Evolutionary conservation across 1,140 invertebrate genomes (phyloP).

Genomic region (Saccostrea cuccullata): DNA sequence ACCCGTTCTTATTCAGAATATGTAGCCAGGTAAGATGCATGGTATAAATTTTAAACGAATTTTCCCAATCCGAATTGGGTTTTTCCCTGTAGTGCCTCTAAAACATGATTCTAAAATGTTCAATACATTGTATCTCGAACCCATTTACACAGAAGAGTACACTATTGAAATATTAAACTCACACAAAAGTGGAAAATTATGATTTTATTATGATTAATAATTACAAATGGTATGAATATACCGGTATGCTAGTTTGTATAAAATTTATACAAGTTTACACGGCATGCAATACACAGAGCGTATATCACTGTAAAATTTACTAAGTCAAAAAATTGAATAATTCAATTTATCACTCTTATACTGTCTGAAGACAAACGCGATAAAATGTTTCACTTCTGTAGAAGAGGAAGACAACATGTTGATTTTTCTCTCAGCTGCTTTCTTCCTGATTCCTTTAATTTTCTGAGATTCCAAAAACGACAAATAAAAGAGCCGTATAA

Average conservation of each 20-base stretch:
- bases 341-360: not conserved
- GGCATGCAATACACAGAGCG: conserved; percentile 22
- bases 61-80: no score
- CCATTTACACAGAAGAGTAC: not conserved
- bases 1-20: no score
- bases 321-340: not conserved
- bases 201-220: not conserved
- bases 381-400: conserved; percentile 11
- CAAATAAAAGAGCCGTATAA: not conserved
- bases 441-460: not conserved
- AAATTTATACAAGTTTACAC: conserved; percentile 16
- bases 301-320: conserved; percentile 11
- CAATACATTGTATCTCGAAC: not conserved
- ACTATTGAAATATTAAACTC: no score
- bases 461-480: not conserved
- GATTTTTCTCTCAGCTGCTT: not conserved
- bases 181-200: not conserved
- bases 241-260: conserved; percentile 13
- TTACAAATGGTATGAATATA: conserved; percentile 25
- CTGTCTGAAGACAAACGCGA: not conserved
- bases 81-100: no score
- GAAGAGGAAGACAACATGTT: not conserved
- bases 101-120: no score
- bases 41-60: no score
- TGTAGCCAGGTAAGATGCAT: no score